Conservation (phyloP, 2,113 vertebrate species). For the Barnardius zonarius region DNA sequence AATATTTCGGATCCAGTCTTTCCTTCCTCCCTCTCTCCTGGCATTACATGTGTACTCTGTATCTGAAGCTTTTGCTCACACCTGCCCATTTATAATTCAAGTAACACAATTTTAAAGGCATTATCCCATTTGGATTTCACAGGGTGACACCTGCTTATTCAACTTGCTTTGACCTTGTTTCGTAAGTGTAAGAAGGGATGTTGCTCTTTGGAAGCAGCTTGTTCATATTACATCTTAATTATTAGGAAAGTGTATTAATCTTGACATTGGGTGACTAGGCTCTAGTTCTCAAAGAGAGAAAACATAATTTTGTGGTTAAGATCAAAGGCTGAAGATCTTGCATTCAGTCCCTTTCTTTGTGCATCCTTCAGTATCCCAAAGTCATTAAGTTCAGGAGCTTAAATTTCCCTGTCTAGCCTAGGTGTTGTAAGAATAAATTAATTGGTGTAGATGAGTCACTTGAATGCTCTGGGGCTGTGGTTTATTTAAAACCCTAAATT, state of each 20-base stretch:
- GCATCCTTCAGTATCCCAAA: not conserved
- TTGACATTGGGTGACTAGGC: not conserved
- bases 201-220: not conserved
- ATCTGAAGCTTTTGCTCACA: not conserved
- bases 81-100: not conserved
- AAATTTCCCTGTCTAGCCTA: slow-evolving; percentile 16
- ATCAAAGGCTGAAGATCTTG: not conserved
- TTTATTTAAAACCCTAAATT: slow-evolving; percentile 42
- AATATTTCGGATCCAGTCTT: not conserved
- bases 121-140: not conserved
- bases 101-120: not conserved
- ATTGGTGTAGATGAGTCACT: slow-evolving; percentile 11
- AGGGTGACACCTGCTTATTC: not conserved
- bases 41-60: not conserved
- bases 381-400: not conserved
- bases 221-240: not conserved
- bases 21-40: not conserved
- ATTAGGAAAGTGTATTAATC: not conserved
- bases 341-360: not conserved
- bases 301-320: not conserved
- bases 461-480: not conserved
- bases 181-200: not conserved
- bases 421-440: slow-evolving; percentile 52
- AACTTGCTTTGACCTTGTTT: not conserved
- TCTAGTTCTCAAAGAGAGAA: not conserved